Evolutionary conservation across 1,140 invertebrate species (phyloP).

Genomic region (Riptortus pedestris): DNA sequence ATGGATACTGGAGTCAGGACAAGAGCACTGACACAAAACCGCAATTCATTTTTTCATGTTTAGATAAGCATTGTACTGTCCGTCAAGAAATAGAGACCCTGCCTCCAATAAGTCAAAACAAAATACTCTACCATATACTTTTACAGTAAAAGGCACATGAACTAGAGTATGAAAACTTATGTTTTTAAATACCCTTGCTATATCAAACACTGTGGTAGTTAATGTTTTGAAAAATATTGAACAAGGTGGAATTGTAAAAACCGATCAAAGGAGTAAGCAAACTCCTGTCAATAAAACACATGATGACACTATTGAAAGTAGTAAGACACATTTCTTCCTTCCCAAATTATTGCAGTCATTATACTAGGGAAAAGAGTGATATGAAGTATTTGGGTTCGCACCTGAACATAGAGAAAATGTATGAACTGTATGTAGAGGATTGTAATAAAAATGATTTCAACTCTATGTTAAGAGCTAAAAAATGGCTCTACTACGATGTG

Average conservation of each 20-base stretch:
- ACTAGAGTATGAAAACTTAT: conserved; percentile 20
- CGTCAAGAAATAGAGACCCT: conserved; percentile 16
- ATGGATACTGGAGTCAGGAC: not conserved
- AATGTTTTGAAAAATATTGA: conserved; percentile 25
- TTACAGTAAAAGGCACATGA: conserved; percentile 13
- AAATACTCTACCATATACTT: conserved; percentile 20
- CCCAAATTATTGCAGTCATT: conserved; percentile 22
- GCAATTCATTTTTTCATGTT: conserved; percentile 19
- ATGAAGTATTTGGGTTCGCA: conserved; percentile 20
- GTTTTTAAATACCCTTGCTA: conserved; percentile 23
- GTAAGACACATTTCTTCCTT: conserved; percentile 22
- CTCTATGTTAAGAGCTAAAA: conserved; percentile 12
- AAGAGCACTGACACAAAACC: not conserved
- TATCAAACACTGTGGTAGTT: conserved; percentile 20
- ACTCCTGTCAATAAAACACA: conserved; percentile 22
- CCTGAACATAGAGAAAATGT: conserved; percentile 24
- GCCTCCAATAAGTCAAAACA: conserved; percentile 13
- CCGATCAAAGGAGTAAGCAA: conserved; percentile 22
- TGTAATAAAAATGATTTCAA: conserved; percentile 21
- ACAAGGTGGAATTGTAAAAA: conserved; percentile 21
- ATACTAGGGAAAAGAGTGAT: conserved; percentile 21
- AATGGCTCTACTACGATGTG: conserved; percentile 21
- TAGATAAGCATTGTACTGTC: not conserved
- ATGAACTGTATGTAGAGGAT: conserved; percentile 18
- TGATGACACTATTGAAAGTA: conserved; percentile 17